phyloP scores from a whole-genome alignment of 2,888 invertebrate genomes.

The Torymus auratus region DNA sequence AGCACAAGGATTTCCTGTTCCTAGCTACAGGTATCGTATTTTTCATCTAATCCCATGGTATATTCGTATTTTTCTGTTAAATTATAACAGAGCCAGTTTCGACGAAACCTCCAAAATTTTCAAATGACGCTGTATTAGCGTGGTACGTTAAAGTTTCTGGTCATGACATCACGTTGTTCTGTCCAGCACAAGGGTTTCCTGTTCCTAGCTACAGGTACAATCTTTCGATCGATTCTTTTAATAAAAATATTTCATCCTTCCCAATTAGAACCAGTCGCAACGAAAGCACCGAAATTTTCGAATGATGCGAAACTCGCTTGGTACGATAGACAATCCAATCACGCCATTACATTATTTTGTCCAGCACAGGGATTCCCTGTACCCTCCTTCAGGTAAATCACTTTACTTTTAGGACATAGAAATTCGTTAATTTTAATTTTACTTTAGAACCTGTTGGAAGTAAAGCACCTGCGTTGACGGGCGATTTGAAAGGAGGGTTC shows the following conservation, averaged over 20 bases:
- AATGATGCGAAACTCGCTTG: conserved; percentile 83
- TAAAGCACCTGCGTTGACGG: conserved; percentile 79
- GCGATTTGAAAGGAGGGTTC: conserved; percentile 71
- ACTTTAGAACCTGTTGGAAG: conserved; percentile 80
- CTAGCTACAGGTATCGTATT: conserved; percentile 82
- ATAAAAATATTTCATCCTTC: conserved; percentile 8
- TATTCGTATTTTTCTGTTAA: background rate
- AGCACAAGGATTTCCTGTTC: conserved; percentile 85
- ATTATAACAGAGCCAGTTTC: conserved; percentile 80
- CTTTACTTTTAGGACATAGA: background rate
- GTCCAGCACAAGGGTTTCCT: conserved; percentile 86
- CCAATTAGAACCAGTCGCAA: conserved; percentile 79
- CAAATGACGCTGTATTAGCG: conserved; percentile 72
- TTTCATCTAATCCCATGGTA: background rate
- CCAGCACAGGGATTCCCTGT: conserved; percentile 87
- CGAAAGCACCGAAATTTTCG: conserved; percentile 83
- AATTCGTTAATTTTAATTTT: conserved; percentile 63
- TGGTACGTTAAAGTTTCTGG: conserved; percentile 82
- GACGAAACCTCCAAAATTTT: conserved; percentile 78
- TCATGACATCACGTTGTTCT: conserved; percentile 83
- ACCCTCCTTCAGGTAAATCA: conserved; percentile 83
- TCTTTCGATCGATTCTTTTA: background rate
- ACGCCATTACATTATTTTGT: conserved; percentile 84
- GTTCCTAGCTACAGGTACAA: conserved; percentile 84
- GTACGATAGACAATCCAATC: conserved; percentile 81